Evolutionary conservation across 2,888 invertebrate species (phyloP), one percentile per base, ranked within the genome.

Genomic region (Dynastes maya): DNA sequence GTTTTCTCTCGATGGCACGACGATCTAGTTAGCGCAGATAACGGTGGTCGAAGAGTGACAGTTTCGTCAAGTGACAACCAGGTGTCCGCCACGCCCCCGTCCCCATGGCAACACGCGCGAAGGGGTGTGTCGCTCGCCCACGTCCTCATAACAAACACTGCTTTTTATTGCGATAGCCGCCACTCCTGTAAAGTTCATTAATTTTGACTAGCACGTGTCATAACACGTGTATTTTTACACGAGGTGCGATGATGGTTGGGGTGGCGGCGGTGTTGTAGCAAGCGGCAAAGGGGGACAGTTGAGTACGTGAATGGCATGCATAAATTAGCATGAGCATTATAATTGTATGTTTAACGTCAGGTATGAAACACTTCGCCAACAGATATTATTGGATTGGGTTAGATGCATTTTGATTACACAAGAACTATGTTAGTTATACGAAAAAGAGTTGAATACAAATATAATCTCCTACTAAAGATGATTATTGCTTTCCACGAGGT

Each of bases 121-220:
- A 85, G 84, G 87, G 86, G 87, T 86, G 88, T 86, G 85, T 85
- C 86, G 84, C 85, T 84, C 84, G 81, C 83, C 84, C 84, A 84
- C 84, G 82, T 80, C 80, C 80, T 83, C 80, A 81, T 76, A 80
- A 81, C 81, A 82, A 84, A 85, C 83, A 83, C 81, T 82, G 83
- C 83, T 84, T 85, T 86, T 85, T 85, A 85, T 85, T 85, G 85
- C 84, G 84, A 83, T 84, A 82, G 81, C 82, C 85, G 84, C 85
- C 84, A 85, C 84, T 83, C 83, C 84, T 84, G 85, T 85, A 84
- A 83, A 85, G 84, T 86, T 87, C 86, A 86, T 87, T 87, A 87
- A 87, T 86, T 87, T 86, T 85, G 87, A 87, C 85, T 83, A 84
- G 85, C 86, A 85, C 86, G 86, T 86, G 87, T 87, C 87, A 87